Percentiles rank a stretch among this genome's conserved stretches.
Conservation (phyloP, 35 echinoderm and acorn worm species). For the Ophioderma brevispina region DNA sequence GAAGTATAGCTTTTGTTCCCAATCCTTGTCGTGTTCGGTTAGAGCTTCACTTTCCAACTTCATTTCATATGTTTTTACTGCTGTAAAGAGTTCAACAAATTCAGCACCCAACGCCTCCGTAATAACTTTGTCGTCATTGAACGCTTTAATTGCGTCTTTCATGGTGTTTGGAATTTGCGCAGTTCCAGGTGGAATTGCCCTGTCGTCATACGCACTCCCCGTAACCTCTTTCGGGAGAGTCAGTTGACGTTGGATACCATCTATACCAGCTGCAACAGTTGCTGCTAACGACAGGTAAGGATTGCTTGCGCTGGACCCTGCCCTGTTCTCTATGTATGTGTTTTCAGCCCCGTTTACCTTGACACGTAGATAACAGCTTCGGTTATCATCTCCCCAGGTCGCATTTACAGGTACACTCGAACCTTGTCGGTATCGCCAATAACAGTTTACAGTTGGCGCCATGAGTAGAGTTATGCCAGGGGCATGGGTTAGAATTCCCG, state of each 20-base stretch:
- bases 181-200: neutral
- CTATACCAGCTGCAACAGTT: constrained; percentile 82
- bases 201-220: too few species aligned
- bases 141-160: neutral
- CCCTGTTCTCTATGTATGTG: too few species aligned
- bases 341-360: too few species aligned
- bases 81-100: neutral
- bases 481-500: too few species aligned
- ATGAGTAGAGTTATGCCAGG: constrained; percentile 52
- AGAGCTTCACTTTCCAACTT: neutral
- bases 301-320: too few species aligned
- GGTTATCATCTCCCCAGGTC: constrained; percentile 77
- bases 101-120: neutral
- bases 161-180: neutral
- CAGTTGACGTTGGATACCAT: too few species aligned
- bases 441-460: constrained; percentile 70
- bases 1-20: too few species aligned
- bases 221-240: too few species aligned
- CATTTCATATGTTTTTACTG: neutral
- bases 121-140: neutral
- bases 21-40: too few species aligned
- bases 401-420: constrained; percentile 51
- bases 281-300: constrained; percentile 70
- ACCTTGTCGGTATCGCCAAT: constrained; percentile 11
- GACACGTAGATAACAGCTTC: too few species aligned